Percentiles rank a stretch among this genome's conserved stretches.
These are phyloP conservation scores for Tetraneura akinire DNA, from an alignment of 1,140 invertebrate genomes.

Conservation along the genomic window DNA sequence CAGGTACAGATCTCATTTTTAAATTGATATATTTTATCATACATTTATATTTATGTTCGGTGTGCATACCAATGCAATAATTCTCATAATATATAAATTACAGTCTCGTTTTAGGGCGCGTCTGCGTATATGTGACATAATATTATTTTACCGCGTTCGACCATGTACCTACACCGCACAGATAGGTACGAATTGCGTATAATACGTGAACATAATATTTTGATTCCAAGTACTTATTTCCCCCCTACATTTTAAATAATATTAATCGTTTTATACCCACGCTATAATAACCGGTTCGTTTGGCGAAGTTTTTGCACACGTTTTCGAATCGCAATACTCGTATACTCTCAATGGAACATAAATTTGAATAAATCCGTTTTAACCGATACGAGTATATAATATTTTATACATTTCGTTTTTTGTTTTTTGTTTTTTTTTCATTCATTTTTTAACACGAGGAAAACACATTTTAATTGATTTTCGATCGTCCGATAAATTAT, in stretches of 20 bases:
- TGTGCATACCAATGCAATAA: too few species aligned
- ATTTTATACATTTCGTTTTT: too few species aligned
- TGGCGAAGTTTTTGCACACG: not conserved
- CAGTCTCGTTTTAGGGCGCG: not conserved
- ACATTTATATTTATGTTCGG: too few species aligned
- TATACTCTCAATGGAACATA: not conserved
- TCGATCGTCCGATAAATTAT: too few species aligned
- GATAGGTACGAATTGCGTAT: not conserved
- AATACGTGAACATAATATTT: not conserved
- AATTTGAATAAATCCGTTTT: not conserved
- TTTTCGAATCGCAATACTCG: not conserved
- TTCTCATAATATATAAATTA: too few species aligned
- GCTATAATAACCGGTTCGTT: not conserved
- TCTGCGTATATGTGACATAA: not conserved
- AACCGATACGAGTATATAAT: too few species aligned
- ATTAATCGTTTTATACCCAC: not conserved
- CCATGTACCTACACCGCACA: too few species aligned
- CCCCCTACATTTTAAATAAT: constrained; percentile 7
- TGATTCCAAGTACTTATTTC: too few species aligned
- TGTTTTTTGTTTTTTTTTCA: too few species aligned
- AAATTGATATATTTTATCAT: too few species aligned
- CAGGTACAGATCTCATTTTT: too few species aligned
- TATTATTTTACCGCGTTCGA: not conserved
- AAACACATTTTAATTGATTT: not conserved
- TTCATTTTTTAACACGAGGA: not conserved